Evolutionary conservation across 2,888 invertebrate genomes (phyloP).

Genomic region (Hetaerina titia): DNA sequence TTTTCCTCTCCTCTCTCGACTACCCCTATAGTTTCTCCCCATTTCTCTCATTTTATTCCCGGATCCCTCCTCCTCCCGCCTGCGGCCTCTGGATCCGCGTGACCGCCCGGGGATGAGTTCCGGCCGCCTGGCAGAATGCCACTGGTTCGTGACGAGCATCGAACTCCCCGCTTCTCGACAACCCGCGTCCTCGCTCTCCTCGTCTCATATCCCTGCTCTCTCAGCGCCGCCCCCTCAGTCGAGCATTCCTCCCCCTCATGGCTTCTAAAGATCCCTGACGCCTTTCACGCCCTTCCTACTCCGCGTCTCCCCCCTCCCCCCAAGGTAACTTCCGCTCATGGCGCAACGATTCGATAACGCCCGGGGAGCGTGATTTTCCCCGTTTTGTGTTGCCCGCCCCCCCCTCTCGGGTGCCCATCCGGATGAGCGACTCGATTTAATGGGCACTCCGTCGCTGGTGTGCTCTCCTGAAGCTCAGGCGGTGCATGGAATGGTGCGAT

Average conservation of each 20-base stretch:
- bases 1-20: background rate
- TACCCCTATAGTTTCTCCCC: background rate
- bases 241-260: background rate
- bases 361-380: background rate
- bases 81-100: constrained; percentile 42
- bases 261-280: background rate
- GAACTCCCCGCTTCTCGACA: constrained; percentile 28
- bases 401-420: background rate
- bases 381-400: background rate
- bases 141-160: constrained; percentile 66
- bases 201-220: background rate
- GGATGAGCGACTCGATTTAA: background rate
- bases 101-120: constrained; percentile 51
- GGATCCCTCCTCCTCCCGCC: background rate
- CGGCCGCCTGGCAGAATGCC: constrained; percentile 64
- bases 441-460: background rate
- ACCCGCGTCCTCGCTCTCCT: background rate
- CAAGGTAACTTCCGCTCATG: background rate
- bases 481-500: background rate
- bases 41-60: background rate
- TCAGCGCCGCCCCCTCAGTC: background rate
- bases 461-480: background rate
- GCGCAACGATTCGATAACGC: background rate
- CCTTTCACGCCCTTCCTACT: background rate
- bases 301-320: background rate